These are phyloP conservation scores for Drosophila phalerata DNA, from an alignment of 2,888 invertebrate species.

Conservation along the genomic window DNA sequence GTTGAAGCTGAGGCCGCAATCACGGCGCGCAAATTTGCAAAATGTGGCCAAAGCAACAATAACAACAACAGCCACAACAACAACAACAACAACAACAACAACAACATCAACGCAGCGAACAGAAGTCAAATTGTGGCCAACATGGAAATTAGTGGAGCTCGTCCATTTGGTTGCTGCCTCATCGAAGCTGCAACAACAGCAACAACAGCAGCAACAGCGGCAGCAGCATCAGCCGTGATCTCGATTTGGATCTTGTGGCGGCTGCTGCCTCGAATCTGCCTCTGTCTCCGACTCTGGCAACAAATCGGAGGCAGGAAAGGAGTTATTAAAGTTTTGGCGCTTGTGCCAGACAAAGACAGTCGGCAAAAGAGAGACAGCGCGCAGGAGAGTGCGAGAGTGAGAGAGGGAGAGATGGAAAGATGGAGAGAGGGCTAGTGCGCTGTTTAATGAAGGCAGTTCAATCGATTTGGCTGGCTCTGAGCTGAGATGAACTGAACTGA, in stretches of 20 bases:
- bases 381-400: constrained; percentile 1
- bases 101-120: constrained; percentile 51
- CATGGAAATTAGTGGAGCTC: constrained; percentile 79
- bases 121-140: constrained; percentile 82
- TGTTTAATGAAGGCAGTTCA: constrained; percentile 79
- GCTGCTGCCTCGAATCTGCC: constrained; percentile 10
- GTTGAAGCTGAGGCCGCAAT: constrained; percentile 55
- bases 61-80: no score
- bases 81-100: constrained; percentile 8
- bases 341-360: constrained; percentile 50
- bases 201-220: constrained; percentile 34
- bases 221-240: constrained; percentile 48
- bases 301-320: constrained; percentile 77
- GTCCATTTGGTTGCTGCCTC: constrained; percentile 59
- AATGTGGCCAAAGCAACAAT: constrained; percentile 43
- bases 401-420: constrained; percentile 29
- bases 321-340: constrained; percentile 74
- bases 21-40: constrained; percentile 74
- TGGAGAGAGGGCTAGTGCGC: constrained; percentile 35
- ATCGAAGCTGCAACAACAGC: constrained; percentile 44
- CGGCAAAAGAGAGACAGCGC: not conserved
- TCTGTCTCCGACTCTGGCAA: constrained; percentile 10
- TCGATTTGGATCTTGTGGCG: constrained; percentile 41
- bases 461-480: constrained; percentile 74
- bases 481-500: not conserved